Percentiles rank a stretch among this genome's conserved stretches.
phyloP scores from a whole-genome alignment of 2,113 vertebrate species.

The Circaetus cinerascens region DNA sequence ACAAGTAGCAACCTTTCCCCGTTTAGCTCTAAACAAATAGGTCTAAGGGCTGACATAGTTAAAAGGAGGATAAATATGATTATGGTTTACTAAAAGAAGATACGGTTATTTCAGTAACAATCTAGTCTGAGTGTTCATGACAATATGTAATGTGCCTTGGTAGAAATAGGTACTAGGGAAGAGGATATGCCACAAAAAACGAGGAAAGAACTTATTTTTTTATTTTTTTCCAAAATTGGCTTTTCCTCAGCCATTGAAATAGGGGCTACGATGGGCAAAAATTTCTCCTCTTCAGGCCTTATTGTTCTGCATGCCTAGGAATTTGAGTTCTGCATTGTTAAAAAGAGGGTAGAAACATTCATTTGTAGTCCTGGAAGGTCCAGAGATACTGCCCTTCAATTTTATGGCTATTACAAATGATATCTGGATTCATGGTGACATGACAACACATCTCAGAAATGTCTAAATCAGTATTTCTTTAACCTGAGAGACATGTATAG shows the following conservation, averaged over 20 bases:
- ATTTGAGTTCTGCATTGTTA: not conserved
- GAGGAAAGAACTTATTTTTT: not conserved
- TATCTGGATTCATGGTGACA: not conserved
- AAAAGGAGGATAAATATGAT: not conserved
- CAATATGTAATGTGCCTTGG: not conserved
- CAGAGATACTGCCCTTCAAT: not conserved
- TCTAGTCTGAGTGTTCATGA: not conserved
- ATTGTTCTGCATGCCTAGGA: not conserved
- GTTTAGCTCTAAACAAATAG: not conserved
- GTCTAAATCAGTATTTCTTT: not conserved
- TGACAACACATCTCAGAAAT: not conserved
- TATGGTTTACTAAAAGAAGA: not conserved
- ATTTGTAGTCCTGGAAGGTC: not conserved
- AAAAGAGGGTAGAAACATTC: not conserved
- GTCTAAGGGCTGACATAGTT: not conserved
- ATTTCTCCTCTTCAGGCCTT: not conserved
- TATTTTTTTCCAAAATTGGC: not conserved
- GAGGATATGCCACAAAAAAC: not conserved
- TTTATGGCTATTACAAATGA: not conserved
- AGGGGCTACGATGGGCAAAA: not conserved
- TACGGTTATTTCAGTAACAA: not conserved
- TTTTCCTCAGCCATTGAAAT: not conserved
- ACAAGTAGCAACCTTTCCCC: not conserved
- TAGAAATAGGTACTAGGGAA: not conserved
- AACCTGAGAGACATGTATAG: not conserved